Percentiles rank a stretch among this genome's conserved stretches.
These are phyloP conservation scores for Nymphalis io DNA, from an alignment of 1,140 invertebrate species.

Conservation along the genomic window DNA sequence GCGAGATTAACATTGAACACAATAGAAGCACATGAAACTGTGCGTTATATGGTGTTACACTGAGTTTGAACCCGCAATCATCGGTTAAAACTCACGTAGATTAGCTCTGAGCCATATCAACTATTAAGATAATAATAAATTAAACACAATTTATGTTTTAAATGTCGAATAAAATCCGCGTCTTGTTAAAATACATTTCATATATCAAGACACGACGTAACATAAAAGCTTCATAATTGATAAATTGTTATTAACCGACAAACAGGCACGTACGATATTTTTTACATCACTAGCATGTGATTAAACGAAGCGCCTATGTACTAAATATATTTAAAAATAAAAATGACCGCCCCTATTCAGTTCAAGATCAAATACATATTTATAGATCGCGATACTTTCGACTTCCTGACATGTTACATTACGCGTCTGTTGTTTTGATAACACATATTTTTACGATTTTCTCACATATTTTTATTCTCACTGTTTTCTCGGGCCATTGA, in stretches of 20 bases:
- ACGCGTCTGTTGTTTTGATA: conserved; percentile 33
- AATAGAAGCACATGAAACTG: too few species aligned
- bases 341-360: conserved; percentile 26
- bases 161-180: too few species aligned
- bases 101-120: too few species aligned
- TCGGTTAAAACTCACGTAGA: too few species aligned
- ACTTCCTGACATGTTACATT: conserved; percentile 27
- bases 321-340: conserved; percentile 13
- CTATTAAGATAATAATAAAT: too few species aligned
- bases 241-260: conserved; percentile 9
- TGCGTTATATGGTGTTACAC: too few species aligned
- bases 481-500: neutral
- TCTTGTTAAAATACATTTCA: too few species aligned
- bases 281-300: conserved; percentile 1
- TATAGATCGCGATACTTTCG: conserved; percentile 25
- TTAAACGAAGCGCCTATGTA: conserved; percentile 6
- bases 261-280: conserved; percentile 12
- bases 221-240: conserved; percentile 20
- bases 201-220: neutral
- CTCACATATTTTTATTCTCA: neutral
- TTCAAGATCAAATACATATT: conserved; percentile 35
- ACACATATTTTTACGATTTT: conserved; percentile 18
- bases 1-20: too few species aligned
- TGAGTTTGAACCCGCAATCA: too few species aligned
- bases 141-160: too few species aligned